These are phyloP conservation scores for Pseudorectes ferrugineus DNA, from an alignment of 2,113 vertebrate genomes.

Conservation along the genomic window DNA sequence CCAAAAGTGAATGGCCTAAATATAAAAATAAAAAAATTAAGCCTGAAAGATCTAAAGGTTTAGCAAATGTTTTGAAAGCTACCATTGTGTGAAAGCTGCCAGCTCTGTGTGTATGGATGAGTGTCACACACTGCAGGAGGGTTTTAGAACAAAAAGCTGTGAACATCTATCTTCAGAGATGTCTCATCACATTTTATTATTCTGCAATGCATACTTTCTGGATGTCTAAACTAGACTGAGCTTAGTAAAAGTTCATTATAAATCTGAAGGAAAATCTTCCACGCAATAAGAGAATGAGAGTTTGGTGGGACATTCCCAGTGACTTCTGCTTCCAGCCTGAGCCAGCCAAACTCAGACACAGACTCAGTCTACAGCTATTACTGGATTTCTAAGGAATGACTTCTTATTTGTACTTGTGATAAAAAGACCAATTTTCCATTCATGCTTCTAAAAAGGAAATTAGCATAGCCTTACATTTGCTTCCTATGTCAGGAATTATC, in stretches of 20 bases:
- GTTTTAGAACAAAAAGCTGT: background rate
- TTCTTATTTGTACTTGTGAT: background rate
- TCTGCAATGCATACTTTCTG: background rate
- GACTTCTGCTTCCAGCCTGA: background rate
- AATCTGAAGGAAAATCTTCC: background rate
- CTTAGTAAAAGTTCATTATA: background rate
- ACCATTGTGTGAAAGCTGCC: background rate
- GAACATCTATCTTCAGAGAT: background rate
- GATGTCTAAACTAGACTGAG: background rate
- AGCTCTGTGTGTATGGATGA: background rate
- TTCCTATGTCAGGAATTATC: background rate
- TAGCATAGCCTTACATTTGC: background rate
- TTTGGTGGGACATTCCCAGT: background rate
- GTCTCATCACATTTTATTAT: background rate
- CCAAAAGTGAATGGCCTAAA: background rate
- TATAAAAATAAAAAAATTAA: background rate
- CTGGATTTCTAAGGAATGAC: background rate
- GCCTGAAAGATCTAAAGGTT: background rate
- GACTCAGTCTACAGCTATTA: background rate
- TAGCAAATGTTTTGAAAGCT: background rate
- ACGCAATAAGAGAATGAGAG: background rate
- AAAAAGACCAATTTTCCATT: background rate
- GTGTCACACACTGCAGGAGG: background rate
- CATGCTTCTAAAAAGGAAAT: background rate
- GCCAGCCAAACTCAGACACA: background rate